Evolutionary conservation across 92 coral and sea anemone genomes (phyloP), one percentile per base, ranked within the genome.

Genomic region (Actinostola sp.): DNA sequence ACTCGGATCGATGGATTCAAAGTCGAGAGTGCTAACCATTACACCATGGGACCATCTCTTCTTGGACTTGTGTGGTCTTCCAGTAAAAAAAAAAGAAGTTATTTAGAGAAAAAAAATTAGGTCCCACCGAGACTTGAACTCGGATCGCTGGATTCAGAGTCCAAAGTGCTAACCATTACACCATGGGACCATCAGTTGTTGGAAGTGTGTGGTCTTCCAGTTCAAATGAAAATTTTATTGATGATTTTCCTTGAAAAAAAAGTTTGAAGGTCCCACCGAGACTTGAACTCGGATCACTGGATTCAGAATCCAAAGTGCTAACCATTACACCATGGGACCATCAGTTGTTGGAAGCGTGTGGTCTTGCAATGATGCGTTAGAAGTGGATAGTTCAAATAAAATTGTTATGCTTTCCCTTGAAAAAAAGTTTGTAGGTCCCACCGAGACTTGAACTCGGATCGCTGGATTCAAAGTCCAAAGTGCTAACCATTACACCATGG

Each of bases 401-500:
- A n/a, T n/a, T n/a, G n/a, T 85, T 36, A 11, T 36, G 11, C 42
- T 11, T 4, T 36, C 4, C 11, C 42, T 36, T 36, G 42, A 4
- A 11, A 4, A 36, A 36, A n/a, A n/a, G n/a, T n/a, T n/a, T n/a
- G n/a, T 36, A 95, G 99, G 99, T 95, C 99, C 99, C 99, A 91
- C 99, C 99, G 99, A 95, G 99, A 95, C 82, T 95, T 88, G 99
- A 95, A 95, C 99, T 95, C 99, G 97, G 99, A 95, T 95, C 99
- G 96, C 97, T 91, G 99, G 99, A 95, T 95, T 95, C 99, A 95
- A 92, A 95, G 99, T 95, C 99, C 99, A 91, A 89, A 95, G 99
- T 95, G 99, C 99, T 95, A 95, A 95, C 99, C 99, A 91, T 95
- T 95, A 95, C 99, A 95, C 99, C 99, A 95, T 92, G 99, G 97